Evolutionary conservation across 2,113 vertebrate genomes (phyloP), one percentile per base, ranked within the genome.

Genomic region (Numida meleagris): DNA sequence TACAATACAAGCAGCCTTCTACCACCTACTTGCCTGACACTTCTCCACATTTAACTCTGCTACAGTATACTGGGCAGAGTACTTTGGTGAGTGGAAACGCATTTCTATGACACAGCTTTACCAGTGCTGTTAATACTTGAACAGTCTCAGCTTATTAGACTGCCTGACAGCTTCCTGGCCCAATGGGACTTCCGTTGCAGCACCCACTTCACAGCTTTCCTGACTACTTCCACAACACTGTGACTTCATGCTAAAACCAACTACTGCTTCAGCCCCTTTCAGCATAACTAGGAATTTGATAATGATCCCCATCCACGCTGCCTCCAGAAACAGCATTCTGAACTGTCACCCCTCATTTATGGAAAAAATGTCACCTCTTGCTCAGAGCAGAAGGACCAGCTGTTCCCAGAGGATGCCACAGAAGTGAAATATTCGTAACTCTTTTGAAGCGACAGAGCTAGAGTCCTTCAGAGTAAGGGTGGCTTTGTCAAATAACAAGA

Each of bases 211-310:
- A 31, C 62, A 88, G 24, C 75, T 48, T 59, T 77, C 57, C 21
- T 46, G 31, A 86, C 79, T 82, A 94, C 91, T 86, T 95, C 40
- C 88, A 73, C 83, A 93, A 25, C 43, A 88, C 93, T 68, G 45
- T 88, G 40, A 77, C 73, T 78, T 88, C 45, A 1, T 59, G 40
- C 83, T 79, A 95, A 91, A 91, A 48, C 55, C 80, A 91, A 92
- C 68, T 58, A 21, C 46, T 53, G 6, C 66, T 87, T 24, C 45
- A 50, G 14, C 43, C 45, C 27, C n/a, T 68, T 31, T 70, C 46
- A 57, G 51, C 15, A 17, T 24, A 34, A 59, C 45, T 21, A 43
- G 27, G 53, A 72, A 71, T 82, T 82, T 59, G 17, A n/a, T 48
- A 70, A 81, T 23, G 40, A 82, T 63, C 23, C 40, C 67, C 42